These are phyloP conservation scores for Cephalotes varians DNA, from an alignment of 2,888 invertebrate species.

Conservation along the genomic window DNA sequence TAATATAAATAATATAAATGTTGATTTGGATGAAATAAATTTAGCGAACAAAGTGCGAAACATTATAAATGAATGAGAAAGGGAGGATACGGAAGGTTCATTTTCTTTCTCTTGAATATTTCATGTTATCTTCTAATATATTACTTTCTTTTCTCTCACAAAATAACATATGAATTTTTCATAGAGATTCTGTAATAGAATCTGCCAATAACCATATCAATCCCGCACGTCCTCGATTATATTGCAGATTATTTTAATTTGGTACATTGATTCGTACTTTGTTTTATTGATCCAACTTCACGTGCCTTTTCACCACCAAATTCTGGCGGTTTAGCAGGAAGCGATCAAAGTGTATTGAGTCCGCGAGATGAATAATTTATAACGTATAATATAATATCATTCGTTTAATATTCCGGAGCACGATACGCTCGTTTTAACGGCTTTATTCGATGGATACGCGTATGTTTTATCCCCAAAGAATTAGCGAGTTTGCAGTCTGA, in stretches of 20 bases:
- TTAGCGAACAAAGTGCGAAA: neutral
- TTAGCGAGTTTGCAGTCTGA: constrained; percentile 28
- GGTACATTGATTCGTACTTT: neutral
- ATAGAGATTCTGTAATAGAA: neutral
- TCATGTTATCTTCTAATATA: neutral
- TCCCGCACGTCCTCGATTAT: neutral
- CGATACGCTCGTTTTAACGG: constrained; percentile 38
- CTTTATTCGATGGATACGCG: neutral
- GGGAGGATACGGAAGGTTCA: too few relatives aligned
- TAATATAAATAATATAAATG: neutral
- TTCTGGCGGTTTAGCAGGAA: constrained; percentile 9
- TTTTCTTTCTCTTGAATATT: neutral
- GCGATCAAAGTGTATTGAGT: constrained; percentile 36
- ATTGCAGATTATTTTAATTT: constrained; percentile 14
- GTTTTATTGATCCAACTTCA: neutral
- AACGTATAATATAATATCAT: constrained; percentile 25
- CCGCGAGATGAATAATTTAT: constrained; percentile 44
- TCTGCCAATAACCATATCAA: neutral
- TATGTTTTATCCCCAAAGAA: constrained; percentile 29
- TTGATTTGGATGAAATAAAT: neutral
- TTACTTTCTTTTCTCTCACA: neutral
- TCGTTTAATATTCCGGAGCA: constrained; percentile 43
- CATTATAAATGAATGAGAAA: neutral
- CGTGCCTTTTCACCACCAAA: constrained; percentile 2
- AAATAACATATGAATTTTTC: constrained; percentile 4